Percentiles rank a stretch among this genome's conserved stretches.
These are phyloP conservation scores for Bombus pyrosoma DNA, from an alignment of 1,140 invertebrate species.

Conservation along the genomic window DNA sequence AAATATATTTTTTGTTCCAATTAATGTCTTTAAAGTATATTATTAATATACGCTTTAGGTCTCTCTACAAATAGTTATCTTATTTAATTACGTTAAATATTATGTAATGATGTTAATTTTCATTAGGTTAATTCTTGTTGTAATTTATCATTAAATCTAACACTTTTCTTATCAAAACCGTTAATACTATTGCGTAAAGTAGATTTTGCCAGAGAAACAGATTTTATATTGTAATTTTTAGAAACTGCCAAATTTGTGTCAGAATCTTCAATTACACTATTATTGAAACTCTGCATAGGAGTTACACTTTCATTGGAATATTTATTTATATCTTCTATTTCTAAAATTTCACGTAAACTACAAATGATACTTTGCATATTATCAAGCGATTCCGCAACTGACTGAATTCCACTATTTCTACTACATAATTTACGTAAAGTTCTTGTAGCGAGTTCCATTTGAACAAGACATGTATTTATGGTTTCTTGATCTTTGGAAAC, in stretches of 20 bases:
- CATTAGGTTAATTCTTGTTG: conserved; percentile 9
- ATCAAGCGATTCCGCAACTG: conserved; percentile 71
- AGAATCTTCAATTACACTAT: conserved; percentile 62
- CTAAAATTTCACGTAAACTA: conserved; percentile 62
- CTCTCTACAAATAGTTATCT: conserved; percentile 1
- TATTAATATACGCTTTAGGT: not conserved
- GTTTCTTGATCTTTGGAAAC: conserved; percentile 71
- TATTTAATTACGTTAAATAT: not conserved
- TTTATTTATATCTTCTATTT: conserved; percentile 55
- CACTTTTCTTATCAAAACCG: conserved; percentile 70
- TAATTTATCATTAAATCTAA: conserved; percentile 71
- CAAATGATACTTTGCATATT: conserved; percentile 70
- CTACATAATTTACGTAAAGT: conserved; percentile 73
- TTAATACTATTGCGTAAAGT: conserved; percentile 50
- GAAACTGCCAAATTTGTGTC: conserved; percentile 31
- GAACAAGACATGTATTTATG: conserved; percentile 74
- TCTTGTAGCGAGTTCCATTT: conserved; percentile 77
- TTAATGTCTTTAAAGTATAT: conserved; percentile 15
- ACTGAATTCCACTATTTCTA: conserved; percentile 64
- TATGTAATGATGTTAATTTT: conserved; percentile 11
- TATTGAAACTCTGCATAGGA: conserved; percentile 50
- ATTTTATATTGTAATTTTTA: conserved; percentile 1
- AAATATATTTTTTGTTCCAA: conserved; percentile 10
- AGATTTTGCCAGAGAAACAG: conserved; percentile 58
- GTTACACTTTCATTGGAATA: conserved; percentile 49